These are phyloP conservation scores for Sebastes diaconus DNA, from an alignment of 2,797 vertebrate species.

Conservation along the genomic window DNA sequence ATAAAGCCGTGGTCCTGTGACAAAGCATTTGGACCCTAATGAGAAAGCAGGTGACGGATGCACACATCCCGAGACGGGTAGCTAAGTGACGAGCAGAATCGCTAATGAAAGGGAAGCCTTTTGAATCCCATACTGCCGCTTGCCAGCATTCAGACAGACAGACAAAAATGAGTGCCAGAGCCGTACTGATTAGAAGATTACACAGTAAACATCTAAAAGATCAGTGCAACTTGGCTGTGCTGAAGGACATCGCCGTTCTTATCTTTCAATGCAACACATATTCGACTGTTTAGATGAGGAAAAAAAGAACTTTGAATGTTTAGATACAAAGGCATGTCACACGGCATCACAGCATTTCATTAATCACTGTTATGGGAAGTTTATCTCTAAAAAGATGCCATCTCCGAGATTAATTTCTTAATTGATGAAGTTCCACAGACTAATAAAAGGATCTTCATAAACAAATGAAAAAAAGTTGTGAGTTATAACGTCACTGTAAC, in stretches of 20 bases:
- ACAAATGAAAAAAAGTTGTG: conserved; percentile 25
- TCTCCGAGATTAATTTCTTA: conserved; percentile 5
- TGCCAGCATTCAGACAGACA: conserved; percentile 13
- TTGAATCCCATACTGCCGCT: conserved; percentile 9
- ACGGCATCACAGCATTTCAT: conserved; percentile 2
- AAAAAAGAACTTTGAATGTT: conserved; percentile 17
- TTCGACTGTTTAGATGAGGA: neutral
- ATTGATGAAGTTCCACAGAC: conserved; percentile 33
- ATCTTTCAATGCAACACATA: conserved; percentile 20
- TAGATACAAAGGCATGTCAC: conserved; percentile 13
- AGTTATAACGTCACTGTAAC: conserved; percentile 11
- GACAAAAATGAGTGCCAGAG: conserved; percentile 18
- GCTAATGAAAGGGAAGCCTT: conserved; percentile 45
- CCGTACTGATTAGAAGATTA: conserved; percentile 58
- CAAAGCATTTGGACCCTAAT: conserved; percentile 40
- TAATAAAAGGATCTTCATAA: conserved; percentile 16
- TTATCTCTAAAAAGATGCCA: conserved; percentile 33
- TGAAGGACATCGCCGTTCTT: conserved; percentile 44
- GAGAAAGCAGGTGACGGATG: conserved; percentile 46
- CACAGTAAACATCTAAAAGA: conserved; percentile 47
- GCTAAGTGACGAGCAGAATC: conserved; percentile 37
- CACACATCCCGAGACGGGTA: conserved; percentile 18
- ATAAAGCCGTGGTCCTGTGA: conserved; percentile 44
- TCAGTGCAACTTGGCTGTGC: conserved; percentile 15
- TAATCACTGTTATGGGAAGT: neutral